Base-by-base conservation (phyloP, 2,113 vertebrate species). In the Dendropsophus ebraccatus region DNA sequence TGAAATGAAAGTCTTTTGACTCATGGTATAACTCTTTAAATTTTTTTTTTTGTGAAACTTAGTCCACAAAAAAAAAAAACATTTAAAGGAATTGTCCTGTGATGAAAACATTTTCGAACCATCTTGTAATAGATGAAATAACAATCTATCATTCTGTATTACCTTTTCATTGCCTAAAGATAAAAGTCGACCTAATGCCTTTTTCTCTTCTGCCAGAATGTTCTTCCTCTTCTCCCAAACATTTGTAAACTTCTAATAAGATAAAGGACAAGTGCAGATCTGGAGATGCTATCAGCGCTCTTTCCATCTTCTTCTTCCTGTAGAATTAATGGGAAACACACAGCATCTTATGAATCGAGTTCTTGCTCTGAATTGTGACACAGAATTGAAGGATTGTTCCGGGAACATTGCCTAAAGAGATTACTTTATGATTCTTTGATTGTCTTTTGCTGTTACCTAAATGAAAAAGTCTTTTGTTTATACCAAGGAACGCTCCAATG, bases 371-470 rank as follows among this genome's bases (percentile, higher is more conserved):
- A 8, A 60, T 80, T 62, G n/a, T 80, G 54, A 80, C 77, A 80
- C 54, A 81, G 28, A 67, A 8, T 62, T 81, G 35, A 49, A 70
- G 19, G 10, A 82, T 23, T 52, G 47, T 19, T 82, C 47, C 32
- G 25, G 62, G 80, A 70, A 67, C 62, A 21, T 21, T 37, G 80
- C 80, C 80, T 82, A 70, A 67, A 50, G 41, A 50, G 45, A 70
- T 70, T 47, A n/a, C 65, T 65, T 50, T 49, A 50, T 23, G 45
- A 6, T 28, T 49, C 25, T 52, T 82, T 69, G 73, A 76, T 76
- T 76, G 73, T 82, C 80, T 82, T n/a, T 49, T 65, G 28, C 62
- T 35, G 62, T 49, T 50, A 32, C n/a, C 37, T 69, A 67, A 67
- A 67, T 70, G 62, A 82, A 28, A 82, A 70, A 25, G 25, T 50